These are phyloP conservation scores for Pachyramphus minor DNA, from an alignment of 2,113 vertebrate genomes.

Conservation along the genomic window DNA sequence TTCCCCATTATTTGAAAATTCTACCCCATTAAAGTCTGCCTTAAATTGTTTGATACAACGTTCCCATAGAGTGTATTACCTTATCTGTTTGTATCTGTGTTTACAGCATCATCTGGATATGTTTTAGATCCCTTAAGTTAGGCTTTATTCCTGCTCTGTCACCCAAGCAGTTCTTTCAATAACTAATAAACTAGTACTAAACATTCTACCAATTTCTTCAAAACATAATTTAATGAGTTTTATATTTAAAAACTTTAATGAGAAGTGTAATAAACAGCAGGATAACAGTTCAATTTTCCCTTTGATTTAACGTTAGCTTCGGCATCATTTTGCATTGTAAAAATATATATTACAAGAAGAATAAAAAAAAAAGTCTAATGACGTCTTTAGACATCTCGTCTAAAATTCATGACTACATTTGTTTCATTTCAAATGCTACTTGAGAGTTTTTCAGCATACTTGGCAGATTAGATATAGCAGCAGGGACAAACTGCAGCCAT, in stretches of 20 bases:
- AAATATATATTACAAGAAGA: not conserved
- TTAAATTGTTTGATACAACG: not conserved
- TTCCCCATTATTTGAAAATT: not conserved
- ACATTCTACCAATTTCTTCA: not conserved
- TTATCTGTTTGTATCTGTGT: not conserved
- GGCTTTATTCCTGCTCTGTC: not conserved
- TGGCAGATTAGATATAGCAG: conserved; percentile 46
- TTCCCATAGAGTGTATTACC: not conserved
- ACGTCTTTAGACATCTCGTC: conserved; percentile 7
- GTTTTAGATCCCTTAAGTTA: not conserved
- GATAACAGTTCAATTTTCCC: not conserved
- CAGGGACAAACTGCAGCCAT: conserved; percentile 60
- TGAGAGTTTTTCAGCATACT: conserved; percentile 44
- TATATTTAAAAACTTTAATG: not conserved
- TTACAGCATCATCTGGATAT: not conserved
- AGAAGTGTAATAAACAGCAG: not conserved
- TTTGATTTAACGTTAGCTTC: not conserved
- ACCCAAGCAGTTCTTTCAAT: not conserved
- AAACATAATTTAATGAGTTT: not conserved
- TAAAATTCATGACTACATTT: conserved; percentile 55
- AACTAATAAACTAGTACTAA: not conserved
- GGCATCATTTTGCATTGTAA: not conserved
- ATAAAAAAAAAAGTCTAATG: not conserved
- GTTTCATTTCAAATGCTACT: conserved; percentile 37
- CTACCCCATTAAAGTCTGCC: not conserved